phyloP scores from a whole-genome alignment of 2,888 invertebrate genomes.

The Copidosoma aretas region DNA sequence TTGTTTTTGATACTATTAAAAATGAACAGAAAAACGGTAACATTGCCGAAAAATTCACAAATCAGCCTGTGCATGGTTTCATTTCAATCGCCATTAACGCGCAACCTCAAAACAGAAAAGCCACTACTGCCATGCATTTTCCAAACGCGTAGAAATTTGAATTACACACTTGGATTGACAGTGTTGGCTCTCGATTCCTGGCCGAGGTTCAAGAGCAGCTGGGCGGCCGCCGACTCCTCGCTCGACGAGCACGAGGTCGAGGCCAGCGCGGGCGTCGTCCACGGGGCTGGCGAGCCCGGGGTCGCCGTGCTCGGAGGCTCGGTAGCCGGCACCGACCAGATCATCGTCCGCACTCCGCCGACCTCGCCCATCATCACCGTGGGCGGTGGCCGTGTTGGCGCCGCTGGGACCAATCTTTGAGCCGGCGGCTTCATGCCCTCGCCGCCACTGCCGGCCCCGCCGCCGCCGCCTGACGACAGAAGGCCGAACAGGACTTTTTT shows the following conservation, averaged over 20 bases:
- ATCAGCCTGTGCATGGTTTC: too few species aligned
- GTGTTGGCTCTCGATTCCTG: constrained; percentile 70
- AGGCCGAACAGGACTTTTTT: background rate
- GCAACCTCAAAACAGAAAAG: too few species aligned
- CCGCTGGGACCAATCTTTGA: constrained; percentile 56
- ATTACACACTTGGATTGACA: background rate
- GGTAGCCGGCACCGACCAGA: constrained; percentile 70
- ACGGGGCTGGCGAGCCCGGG: constrained; percentile 67
- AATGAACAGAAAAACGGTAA: too few species aligned
- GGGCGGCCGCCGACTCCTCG: constrained; percentile 67
- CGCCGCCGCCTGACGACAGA: constrained; percentile 42
- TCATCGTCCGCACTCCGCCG: constrained; percentile 82
- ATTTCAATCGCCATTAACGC: too few species aligned
- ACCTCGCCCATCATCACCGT: constrained; percentile 94
- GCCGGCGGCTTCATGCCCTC: constrained; percentile 61
- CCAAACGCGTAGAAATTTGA: too few species aligned
- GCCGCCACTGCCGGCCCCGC: constrained; percentile 22
- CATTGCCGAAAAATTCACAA: too few species aligned
- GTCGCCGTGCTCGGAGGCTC: constrained; percentile 64
- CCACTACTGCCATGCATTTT: too few species aligned
- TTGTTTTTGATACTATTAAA: too few species aligned
- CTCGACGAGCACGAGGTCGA: constrained; percentile 61
- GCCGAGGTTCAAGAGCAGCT: constrained; percentile 77
- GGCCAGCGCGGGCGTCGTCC: constrained; percentile 55
- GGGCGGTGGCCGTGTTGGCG: constrained; percentile 73